A percentile compares a stretch with the other conserved stretches of the same genome.
Evolutionary conservation across 2,113 vertebrate genomes (phyloP).

Genomic region (Trinectes maculatus): DNA sequence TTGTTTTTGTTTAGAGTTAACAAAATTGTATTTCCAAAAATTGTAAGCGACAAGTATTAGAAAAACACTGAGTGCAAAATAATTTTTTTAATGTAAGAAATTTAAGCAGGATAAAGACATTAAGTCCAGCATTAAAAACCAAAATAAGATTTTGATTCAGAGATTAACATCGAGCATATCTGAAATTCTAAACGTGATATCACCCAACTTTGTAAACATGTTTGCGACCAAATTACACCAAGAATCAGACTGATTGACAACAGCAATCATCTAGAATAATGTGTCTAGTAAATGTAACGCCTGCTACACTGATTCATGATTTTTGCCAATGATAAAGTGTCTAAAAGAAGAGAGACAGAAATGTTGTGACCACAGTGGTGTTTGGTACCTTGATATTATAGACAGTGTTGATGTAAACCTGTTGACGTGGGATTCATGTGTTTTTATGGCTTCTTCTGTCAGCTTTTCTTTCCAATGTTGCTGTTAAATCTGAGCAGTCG

Average conservation of each 20-base stretch:
- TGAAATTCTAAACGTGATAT: slow-evolving; percentile 18
- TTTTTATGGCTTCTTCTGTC: slow-evolving; percentile 29
- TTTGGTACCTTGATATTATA: neutral
- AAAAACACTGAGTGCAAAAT: neutral
- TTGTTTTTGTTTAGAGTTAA: neutral
- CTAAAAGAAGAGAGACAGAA: slow-evolving; percentile 23
- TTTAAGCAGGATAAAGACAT: slow-evolving; percentile 27
- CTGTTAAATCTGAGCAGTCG: slow-evolving; percentile 8
- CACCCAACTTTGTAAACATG: slow-evolving; percentile 24
- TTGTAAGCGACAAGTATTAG: neutral
- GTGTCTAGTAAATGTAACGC: neutral
- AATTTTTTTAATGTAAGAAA: slow-evolving; percentile 28
- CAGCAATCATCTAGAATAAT: neutral
- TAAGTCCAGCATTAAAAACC: slow-evolving; percentile 24
- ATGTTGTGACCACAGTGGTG: slow-evolving; percentile 34
- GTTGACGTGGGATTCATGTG: neutral
- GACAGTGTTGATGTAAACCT: slow-evolving; percentile 35
- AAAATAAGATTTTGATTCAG: neutral
- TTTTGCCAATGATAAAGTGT: too few relatives aligned
- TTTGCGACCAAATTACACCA: too few relatives aligned
- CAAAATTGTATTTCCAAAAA: neutral
- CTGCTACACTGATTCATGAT: neutral
- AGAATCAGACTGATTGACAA: neutral
- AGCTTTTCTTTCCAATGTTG: neutral
- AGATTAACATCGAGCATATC: neutral